Evolutionary conservation across 92 coral and sea anemone genomes (phyloP).

Genomic region (Virgularia gustaviana): DNA sequence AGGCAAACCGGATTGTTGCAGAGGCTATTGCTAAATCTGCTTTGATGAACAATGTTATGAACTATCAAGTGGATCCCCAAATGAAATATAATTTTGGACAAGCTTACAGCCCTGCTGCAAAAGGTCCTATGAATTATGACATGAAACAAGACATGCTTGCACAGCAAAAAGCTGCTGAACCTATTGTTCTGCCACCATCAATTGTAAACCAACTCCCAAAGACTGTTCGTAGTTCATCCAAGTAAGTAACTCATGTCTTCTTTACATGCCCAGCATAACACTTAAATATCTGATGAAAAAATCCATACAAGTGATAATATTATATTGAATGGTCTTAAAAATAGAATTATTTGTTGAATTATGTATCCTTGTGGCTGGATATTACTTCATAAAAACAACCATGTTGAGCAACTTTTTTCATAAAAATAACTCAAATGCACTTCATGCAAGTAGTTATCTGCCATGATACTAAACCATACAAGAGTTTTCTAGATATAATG

Average conservation of each 20-base stretch:
- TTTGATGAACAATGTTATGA: slow-evolving; percentile 60
- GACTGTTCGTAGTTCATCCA: slow-evolving; percentile 65
- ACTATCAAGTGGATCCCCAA: slow-evolving; percentile 64
- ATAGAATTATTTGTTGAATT: too few species aligned
- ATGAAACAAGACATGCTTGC: slow-evolving; percentile 37
- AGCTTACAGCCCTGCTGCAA: slow-evolving; percentile 36
- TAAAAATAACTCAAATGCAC: too few species aligned
- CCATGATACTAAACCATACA: too few species aligned
- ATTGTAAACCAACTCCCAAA: slow-evolving; percentile 78
- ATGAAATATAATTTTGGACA: slow-evolving; percentile 60
- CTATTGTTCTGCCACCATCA: slow-evolving; percentile 82
- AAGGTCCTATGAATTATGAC: slow-evolving; percentile 47
- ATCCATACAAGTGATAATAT: too few species aligned
- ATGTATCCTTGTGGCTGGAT: too few species aligned
- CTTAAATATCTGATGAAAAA: too few species aligned
- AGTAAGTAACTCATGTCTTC: too few species aligned
- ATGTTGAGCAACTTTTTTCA: too few species aligned
- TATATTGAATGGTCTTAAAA: too few species aligned
- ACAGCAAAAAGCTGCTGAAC: slow-evolving; percentile 63
- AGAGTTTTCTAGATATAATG: too few species aligned
- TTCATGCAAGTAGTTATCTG: too few species aligned
- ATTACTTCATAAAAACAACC: too few species aligned
- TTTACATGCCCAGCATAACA: not conserved
- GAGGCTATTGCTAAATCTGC: slow-evolving; percentile 99
- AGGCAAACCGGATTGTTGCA: slow-evolving; percentile 94